Evolutionary conservation across 2,797 vertebrate genomes (phyloP).

Genomic region (Masticophis lateralis): DNA sequence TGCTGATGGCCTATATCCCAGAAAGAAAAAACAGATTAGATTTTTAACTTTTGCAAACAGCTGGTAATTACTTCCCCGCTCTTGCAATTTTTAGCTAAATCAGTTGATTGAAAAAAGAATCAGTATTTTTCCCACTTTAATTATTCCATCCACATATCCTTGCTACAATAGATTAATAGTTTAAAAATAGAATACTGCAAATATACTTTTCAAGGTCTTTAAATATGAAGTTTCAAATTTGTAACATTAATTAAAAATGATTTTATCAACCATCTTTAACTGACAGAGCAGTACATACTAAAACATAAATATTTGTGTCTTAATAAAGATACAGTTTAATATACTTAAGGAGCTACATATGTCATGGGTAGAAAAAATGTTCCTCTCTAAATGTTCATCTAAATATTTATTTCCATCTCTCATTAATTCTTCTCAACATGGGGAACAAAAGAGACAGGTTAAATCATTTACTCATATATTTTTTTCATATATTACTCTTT

Average conservation of each 20-base stretch:
- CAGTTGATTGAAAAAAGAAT: not conserved
- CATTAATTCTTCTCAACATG: not conserved
- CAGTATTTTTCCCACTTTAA: not conserved
- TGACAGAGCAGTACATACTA: not conserved
- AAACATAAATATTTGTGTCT: not conserved
- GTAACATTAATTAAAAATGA: not conserved
- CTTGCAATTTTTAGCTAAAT: not conserved
- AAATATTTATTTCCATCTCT: not conserved
- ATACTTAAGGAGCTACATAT: not conserved
- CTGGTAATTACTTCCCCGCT: not conserved
- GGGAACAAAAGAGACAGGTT: not conserved
- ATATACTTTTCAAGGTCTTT: not conserved
- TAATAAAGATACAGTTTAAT: not conserved
- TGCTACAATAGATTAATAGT: not conserved
- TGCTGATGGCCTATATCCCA: constrained; percentile 86
- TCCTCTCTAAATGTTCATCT: not conserved
- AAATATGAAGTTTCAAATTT: not conserved
- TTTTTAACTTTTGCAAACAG: constrained; percentile 37
- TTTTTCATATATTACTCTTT: not conserved
- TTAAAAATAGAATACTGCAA: not conserved
- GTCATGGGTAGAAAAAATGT: not conserved
- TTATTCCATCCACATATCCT: not conserved
- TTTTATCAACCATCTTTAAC: not conserved
- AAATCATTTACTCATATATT: not conserved
- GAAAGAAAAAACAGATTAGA: constrained; percentile 59